phyloP scores from a whole-genome alignment of 2,888 invertebrate genomes.

The Thera britannica region DNA sequence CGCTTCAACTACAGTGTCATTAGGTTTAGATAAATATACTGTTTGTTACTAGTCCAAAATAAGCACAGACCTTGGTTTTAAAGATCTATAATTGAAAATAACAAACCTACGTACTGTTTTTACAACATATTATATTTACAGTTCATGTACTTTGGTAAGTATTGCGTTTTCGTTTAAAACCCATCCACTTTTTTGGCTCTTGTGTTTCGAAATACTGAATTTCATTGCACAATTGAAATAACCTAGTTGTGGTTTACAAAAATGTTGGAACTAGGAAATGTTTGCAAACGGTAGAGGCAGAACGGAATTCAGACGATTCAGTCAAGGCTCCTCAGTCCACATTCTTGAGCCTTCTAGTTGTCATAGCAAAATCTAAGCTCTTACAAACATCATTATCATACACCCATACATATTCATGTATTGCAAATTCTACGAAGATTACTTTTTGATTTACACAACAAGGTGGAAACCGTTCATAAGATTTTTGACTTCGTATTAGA shows the following conservation, averaged over 20 bases:
- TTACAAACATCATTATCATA: conserved; percentile 1
- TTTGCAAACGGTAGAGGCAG: conserved; percentile 26
- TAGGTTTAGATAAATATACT: conserved; percentile 37
- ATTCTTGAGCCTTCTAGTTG: conserved; percentile 24
- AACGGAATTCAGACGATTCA: conserved; percentile 31
- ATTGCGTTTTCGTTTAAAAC: background rate
- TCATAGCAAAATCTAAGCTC: conserved; percentile 21
- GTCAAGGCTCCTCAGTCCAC: conserved; percentile 30
- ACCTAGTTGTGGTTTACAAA: conserved; percentile 24
- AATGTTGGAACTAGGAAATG: conserved; percentile 30
- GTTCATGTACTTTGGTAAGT: too few species aligned
- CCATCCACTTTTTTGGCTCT: background rate
- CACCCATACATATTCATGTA: background rate
- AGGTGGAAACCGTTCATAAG: too few species aligned
- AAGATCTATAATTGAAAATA: conserved; percentile 1
- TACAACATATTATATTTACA: too few species aligned
- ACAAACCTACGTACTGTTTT: too few species aligned
- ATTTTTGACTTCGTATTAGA: too few species aligned
- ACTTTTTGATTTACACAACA: background rate
- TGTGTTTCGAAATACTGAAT: conserved; percentile 6
- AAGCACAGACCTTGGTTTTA: conserved; percentile 34
- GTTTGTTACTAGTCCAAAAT: conserved; percentile 36
- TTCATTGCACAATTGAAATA: conserved; percentile 19
- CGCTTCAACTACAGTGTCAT: conserved; percentile 26
- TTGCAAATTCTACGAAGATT: background rate